These are phyloP conservation scores for Plecturocebus donacophilus DNA, from an alignment of 2,113 vertebrate genomes.

Conservation along the genomic window DNA sequence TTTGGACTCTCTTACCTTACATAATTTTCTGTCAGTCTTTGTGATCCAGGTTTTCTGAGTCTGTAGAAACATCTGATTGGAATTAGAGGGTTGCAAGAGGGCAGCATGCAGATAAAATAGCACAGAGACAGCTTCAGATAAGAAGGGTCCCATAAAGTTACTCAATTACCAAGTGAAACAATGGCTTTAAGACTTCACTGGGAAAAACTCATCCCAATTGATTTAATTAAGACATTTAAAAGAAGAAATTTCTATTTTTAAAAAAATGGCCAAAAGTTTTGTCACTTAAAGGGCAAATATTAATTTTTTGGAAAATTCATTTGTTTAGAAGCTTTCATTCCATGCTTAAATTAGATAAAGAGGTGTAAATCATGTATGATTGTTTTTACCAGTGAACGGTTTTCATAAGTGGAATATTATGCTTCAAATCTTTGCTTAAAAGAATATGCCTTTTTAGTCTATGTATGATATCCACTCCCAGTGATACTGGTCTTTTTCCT, in stretches of 20 bases:
- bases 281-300: background rate
- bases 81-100: background rate
- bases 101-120: background rate
- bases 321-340: background rate
- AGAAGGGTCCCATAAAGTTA: background rate
- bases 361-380: background rate
- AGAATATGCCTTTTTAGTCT: background rate
- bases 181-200: background rate
- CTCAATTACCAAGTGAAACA: background rate
- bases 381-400: background rate
- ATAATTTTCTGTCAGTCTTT: background rate
- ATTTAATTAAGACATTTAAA: background rate
- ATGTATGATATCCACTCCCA: background rate
- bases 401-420: background rate
- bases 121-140: background rate
- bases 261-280: background rate
- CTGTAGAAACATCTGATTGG: background rate
- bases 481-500: rapidly evolving
- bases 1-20: background rate
- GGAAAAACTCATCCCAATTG: background rate
- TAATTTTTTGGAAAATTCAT: background rate
- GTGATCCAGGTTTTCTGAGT: background rate
- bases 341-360: background rate
- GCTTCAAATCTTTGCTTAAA: background rate
- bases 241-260: background rate